Percentiles rank a stretch among this genome's conserved stretches.
These are phyloP conservation scores for Protonemura montana DNA, from an alignment of 2,888 invertebrate genomes.

Conservation along the genomic window DNA sequence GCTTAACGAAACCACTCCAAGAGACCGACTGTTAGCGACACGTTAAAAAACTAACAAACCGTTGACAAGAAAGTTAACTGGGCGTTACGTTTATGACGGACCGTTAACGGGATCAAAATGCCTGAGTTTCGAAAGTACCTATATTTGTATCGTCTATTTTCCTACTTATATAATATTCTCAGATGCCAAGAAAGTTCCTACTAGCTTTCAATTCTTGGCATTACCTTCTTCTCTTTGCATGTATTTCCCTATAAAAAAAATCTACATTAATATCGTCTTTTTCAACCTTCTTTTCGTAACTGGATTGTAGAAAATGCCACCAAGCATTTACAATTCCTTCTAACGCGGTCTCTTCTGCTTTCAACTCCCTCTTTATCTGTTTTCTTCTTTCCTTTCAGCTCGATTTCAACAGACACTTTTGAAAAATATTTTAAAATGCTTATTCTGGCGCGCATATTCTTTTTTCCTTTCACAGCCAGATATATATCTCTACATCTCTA, in stretches of 20 bases:
- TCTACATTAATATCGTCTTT: background rate
- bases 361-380: no score
- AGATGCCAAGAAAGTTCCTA: background rate
- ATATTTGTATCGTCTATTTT: background rate
- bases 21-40: no score
- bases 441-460: background rate
- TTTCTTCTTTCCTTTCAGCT: background rate
- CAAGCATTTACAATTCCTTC: background rate
- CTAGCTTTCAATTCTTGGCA: background rate
- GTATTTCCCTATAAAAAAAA: background rate
- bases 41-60: no score
- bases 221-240: background rate
- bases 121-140: background rate
- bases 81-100: no score
- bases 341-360: background rate
- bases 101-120: no score
- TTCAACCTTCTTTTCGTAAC: background rate
- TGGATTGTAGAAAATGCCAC: background rate
- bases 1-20: no score
- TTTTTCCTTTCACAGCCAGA: background rate
- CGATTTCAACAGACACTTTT: background rate
- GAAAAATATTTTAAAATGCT: background rate
- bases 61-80: no score
- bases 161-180: background rate
- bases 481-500: background rate